Conservation (phyloP, 2,797 vertebrate species). For the Muscicapa striata region DNA sequence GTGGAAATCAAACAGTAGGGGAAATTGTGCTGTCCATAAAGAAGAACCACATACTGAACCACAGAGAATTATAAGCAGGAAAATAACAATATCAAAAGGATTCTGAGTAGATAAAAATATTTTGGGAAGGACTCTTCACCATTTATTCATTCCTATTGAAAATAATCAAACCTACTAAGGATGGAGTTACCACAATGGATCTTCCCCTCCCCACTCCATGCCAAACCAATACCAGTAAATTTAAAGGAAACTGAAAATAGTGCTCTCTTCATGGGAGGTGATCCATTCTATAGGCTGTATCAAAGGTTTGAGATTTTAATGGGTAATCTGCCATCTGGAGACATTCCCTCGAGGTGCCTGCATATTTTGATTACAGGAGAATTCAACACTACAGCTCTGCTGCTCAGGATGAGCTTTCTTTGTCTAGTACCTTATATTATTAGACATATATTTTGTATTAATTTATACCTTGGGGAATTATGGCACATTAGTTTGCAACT, state of each 20-base stretch:
- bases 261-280: background rate
- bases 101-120: background rate
- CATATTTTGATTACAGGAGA: constrained; percentile 50
- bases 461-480: constrained; percentile 70
- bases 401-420: constrained; percentile 26
- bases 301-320: constrained; percentile 53
- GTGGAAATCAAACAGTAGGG: background rate
- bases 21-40: background rate
- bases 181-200: background rate
- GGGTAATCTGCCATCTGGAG: constrained; percentile 48
- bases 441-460: constrained; percentile 69
- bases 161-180: background rate
- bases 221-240: background rate
- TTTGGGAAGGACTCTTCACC: background rate
- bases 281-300: background rate
- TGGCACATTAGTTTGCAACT: constrained; percentile 46
- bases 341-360: constrained; percentile 49
- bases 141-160: background rate
- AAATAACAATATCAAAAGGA: background rate
- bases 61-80: background rate
- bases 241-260: constrained; percentile 3
- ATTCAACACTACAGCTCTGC: constrained; percentile 1
- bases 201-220: background rate
- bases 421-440: constrained; percentile 40
- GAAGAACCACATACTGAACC: background rate